Base-by-base conservation (phyloP, 2,113 vertebrate genomes). In the Bujurquina vittata region DNA sequence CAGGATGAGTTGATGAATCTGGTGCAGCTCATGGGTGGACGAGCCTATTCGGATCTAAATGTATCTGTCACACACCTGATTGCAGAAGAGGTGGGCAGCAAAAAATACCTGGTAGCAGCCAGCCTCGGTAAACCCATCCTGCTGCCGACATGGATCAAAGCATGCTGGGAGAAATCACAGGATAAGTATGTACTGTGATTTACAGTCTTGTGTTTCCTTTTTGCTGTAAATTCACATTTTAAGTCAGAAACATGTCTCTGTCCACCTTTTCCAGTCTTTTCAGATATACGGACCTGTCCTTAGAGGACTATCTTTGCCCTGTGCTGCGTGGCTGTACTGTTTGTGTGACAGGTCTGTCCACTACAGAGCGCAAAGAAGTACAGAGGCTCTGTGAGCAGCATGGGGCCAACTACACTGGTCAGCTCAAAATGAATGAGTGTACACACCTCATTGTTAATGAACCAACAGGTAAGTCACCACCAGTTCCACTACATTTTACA, bases 31-130 rank as follows among this genome's bases (percentile, higher is more conserved):
- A 99, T 99, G 99, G 99, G 99, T 60, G 99, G 99, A 76, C 93
- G 93, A 2, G 95, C 97, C 58, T 97, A 95, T 86, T 96, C 96
- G 74, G 97, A 99, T 86, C 96, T 99, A 74, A 98, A 96, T 8
- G 2, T 97, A 46, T 97, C 97, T 65, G 98, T 99, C 76, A 99
- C 97, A 59, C 99, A 99, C 78, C 96, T 99, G 74, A 95, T 99
- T 90, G 98, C 99, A 60, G 99, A 98, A 88, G 98, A 99, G 91
- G 99, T 99, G 81, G 99, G 99, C 82, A 99, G 98, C 92, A 99
- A 99, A 92, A 99, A 99, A 90, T 99, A 99, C 57, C 90, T 99
- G 88, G 99, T 99, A 76, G 97, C 99, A 87, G 97, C 97, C 92
- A 98, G 95, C 85, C 92, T 99, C 26, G 96, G 96, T 85, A 99